Evolutionary conservation across 2,888 invertebrate genomes (phyloP).

Genomic region (Iphiclides podalirius): DNA sequence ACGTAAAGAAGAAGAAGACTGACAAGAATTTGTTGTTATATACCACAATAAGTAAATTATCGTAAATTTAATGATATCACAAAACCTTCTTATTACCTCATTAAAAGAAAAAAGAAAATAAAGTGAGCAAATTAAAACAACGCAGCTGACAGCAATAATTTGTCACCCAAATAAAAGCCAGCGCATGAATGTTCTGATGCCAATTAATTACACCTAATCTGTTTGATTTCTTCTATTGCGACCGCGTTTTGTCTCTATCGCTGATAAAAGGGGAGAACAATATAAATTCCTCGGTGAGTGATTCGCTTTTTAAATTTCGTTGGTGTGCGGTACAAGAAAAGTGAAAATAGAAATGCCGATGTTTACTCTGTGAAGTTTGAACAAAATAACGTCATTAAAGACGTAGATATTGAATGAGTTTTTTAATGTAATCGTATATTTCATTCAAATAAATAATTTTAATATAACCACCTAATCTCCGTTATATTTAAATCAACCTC

Average conservation of each 20-base stretch:
- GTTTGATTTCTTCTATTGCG: slow-evolving; percentile 33
- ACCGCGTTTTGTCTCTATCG: slow-evolving; percentile 31
- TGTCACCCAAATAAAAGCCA: slow-evolving; percentile 37
- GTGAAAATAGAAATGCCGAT: not conserved
- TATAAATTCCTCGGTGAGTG: slow-evolving; percentile 47
- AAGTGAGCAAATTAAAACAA: slow-evolving; percentile 25
- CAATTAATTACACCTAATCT: slow-evolving; percentile 49
- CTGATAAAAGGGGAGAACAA: slow-evolving; percentile 37
- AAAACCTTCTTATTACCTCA: too few relatives aligned
- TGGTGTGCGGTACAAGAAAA: slow-evolving; percentile 11
- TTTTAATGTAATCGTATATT: too few relatives aligned
- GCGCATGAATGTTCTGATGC: slow-evolving; percentile 40
- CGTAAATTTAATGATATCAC: too few relatives aligned
- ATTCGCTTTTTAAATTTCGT: slow-evolving; percentile 29
- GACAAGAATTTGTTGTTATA: too few relatives aligned
- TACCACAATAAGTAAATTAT: too few relatives aligned
- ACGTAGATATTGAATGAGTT: too few relatives aligned
- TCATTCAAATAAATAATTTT: too few relatives aligned
- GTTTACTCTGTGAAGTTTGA: too few relatives aligned
- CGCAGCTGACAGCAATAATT: slow-evolving; percentile 56
- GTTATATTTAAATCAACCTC: too few relatives aligned
- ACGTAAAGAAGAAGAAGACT: too few relatives aligned
- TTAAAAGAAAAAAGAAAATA: slow-evolving; percentile 10
- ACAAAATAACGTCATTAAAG: too few relatives aligned
- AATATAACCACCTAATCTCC: too few relatives aligned